Evolutionary conservation across 1,140 invertebrate genomes (phyloP).

Genomic region (Drosophila quadrilineata): DNA sequence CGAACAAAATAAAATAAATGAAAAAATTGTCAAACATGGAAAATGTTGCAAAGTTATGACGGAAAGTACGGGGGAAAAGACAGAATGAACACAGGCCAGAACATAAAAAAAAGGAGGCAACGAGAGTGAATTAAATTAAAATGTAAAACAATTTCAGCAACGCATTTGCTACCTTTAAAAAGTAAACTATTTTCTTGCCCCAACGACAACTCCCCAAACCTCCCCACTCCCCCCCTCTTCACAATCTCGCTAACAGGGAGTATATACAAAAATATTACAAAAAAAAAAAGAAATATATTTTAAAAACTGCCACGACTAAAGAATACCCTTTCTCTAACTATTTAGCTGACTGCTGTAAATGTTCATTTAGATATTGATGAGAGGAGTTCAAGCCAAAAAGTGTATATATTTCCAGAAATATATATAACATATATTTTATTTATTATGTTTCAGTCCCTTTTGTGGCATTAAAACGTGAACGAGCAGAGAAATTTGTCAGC

Average conservation of each 20-base stretch:
- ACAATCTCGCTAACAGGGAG: too few species aligned
- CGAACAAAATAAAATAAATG: too few species aligned
- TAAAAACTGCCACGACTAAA: background rate
- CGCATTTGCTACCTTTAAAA: constrained; percentile 25
- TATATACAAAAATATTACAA: too few species aligned
- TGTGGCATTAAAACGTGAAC: constrained; percentile 1
- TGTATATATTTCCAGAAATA: too few species aligned
- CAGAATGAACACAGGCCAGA: background rate
- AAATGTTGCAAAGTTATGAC: constrained; percentile 4
- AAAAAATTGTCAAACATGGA: constrained; percentile 34
- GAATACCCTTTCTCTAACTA: background rate
- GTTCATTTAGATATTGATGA: too few species aligned
- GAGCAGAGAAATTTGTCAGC: background rate
- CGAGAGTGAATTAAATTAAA: constrained; percentile 56
- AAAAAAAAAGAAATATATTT: too few species aligned
- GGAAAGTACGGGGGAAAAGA: background rate
- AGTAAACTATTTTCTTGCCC: constrained; percentile 40
- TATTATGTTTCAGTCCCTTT: too few species aligned
- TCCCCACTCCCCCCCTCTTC: background rate
- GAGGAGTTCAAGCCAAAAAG: too few species aligned
- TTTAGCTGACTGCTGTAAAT: too few species aligned
- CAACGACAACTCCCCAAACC: background rate
- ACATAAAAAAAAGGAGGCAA: constrained; percentile 11
- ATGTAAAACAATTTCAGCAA: constrained; percentile 46
- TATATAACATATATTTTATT: too few species aligned